These are phyloP conservation scores for Neosilurus mollespiculum DNA, from an alignment of 2,797 vertebrate species.

Conservation along the genomic window DNA sequence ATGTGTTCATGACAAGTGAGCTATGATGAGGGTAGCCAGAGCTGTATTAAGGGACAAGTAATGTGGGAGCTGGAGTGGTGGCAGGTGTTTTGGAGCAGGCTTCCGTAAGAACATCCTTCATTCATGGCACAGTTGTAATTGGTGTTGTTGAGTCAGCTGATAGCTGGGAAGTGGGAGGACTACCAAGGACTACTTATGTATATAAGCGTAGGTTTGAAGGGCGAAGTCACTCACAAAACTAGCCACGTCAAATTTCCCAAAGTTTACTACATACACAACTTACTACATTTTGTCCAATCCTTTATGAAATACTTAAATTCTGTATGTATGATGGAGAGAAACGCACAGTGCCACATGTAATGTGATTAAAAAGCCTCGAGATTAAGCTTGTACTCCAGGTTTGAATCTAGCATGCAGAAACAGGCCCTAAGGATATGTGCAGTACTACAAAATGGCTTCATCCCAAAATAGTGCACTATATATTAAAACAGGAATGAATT, in stretches of 20 bases:
- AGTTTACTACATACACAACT: not conserved
- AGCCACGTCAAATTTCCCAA: not conserved
- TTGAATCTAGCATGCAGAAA: not conserved
- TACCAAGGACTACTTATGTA: too few species aligned
- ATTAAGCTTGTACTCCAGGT: too few species aligned
- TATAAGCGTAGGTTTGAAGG: too few species aligned
- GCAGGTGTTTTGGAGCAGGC: too few species aligned
- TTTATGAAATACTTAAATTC: not conserved
- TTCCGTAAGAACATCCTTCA: too few species aligned
- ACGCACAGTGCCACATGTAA: not conserved
- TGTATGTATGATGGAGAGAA: too few species aligned
- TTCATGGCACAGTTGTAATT: too few species aligned
- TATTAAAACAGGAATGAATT: not conserved
- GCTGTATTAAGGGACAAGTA: not conserved
- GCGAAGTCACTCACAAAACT: not conserved
- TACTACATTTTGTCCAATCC: not conserved
- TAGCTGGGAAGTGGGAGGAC: too few species aligned
- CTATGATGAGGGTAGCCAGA: not conserved
- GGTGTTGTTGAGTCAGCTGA: too few species aligned
- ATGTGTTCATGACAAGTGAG: not conserved
- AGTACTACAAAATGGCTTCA: not conserved
- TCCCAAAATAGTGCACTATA: not conserved
- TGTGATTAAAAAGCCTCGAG: not conserved
- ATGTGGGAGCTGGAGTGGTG: too few species aligned
- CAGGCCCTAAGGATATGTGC: not conserved